Base-by-base conservation (phyloP, 2,888 invertebrate genomes). In the Trisateles emortualis region DNA sequence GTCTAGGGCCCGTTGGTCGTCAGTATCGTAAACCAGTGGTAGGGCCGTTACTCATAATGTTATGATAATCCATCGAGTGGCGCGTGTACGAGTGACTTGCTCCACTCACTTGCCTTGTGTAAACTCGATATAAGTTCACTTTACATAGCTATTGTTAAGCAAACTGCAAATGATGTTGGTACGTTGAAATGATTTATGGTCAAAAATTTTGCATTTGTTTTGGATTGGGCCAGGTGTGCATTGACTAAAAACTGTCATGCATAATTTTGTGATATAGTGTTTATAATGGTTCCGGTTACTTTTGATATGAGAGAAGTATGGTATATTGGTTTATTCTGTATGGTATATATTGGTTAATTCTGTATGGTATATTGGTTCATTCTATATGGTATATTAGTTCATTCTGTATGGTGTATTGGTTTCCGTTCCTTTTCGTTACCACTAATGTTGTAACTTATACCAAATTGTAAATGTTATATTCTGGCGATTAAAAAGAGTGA, bases 21-120 rank as follows among this genome's bases (percentile, higher is more conserved):
- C 49, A 39, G 46, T 51, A 48, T 60, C 70, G 73, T 72, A 72
- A 72, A 72, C 71, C 71, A 67, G 58, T 70, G 68, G 71, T 67
- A 62, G 38, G 57, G 67, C 73, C 71, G 73, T 72, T 72, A 72
- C 64, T 72, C 73, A 72, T 72, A 69, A 73, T 73, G 72, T 75
- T 75, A 75, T 75, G 74, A 74, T 74, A 74, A 74, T 74, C 70
- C 70, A 62, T 68, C 60, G 72, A 71, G 64, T 65, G 53, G 57
- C 54, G 51, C 63, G 69, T 69, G 60, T 62, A 55, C 72, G 63
- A 72, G 74, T 72, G 66, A 72, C 66, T 68, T 62, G 74, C 59
- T 48, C 72, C 68, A 72, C 73, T 73, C 68, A 73, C 72, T 72
- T 44, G 74, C 64, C 63, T 55, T 66, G 62, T 72, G 68, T 72